Conservation (phyloP, 2,797 vertebrate genomes). For the Otolemur crassicaudatus region DNA sequence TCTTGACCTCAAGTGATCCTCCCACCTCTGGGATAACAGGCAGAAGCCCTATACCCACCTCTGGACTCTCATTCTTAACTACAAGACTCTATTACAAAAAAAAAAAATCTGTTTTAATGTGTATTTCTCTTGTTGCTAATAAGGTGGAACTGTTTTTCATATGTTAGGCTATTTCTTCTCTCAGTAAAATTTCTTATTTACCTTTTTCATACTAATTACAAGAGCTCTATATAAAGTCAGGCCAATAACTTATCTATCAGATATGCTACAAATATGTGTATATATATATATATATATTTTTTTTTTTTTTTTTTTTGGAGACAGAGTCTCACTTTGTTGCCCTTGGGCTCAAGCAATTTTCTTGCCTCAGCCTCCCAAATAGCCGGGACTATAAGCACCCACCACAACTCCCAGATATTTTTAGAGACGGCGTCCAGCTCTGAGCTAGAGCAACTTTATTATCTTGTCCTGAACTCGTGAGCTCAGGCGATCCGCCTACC, state of each 20-base stretch:
- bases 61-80: background rate
- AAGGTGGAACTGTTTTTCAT: background rate
- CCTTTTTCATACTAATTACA: background rate
- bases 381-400: too few species aligned
- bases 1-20: background rate
- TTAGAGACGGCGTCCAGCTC: too few species aligned
- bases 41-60: background rate
- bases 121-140: background rate
- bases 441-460: too few species aligned
- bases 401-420: too few species aligned
- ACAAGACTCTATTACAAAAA: background rate
- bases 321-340: too few species aligned
- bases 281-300: too few species aligned
- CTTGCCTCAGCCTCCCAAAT: too few species aligned
- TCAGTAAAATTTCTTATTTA: constrained; percentile 21
- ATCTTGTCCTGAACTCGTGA: too few species aligned
- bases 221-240: constrained; percentile 3
- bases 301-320: background rate
- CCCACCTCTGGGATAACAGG: background rate
- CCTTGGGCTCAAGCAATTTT: too few species aligned
- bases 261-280: background rate
- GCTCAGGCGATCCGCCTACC: too few species aligned
- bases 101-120: background rate
- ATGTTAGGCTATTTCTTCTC: background rate
- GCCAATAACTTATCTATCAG: background rate